A percentile compares a stretch with the other conserved stretches of the same genome.
Conservation (phyloP, 2,113 vertebrate species). For the Ageneiosus marmoratus region DNA sequence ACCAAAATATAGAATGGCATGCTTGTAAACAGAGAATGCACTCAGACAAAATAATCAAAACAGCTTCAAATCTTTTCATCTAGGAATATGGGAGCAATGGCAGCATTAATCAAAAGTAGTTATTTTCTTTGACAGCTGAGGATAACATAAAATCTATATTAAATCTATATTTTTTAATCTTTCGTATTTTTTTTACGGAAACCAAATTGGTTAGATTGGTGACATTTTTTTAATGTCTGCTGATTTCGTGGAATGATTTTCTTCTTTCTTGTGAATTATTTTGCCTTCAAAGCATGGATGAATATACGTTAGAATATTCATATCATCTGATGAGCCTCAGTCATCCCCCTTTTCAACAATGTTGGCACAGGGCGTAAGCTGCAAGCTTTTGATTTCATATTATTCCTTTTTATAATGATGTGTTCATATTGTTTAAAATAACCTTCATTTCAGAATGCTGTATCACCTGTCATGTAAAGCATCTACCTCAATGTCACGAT, state of each 20-base stretch:
- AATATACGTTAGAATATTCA: slow-evolving; percentile 39
- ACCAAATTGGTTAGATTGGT: slow-evolving; percentile 50
- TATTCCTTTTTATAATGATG: slow-evolving; percentile 34
- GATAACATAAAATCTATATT: slow-evolving; percentile 50
- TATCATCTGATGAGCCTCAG: slow-evolving; percentile 32
- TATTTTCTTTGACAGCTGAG: slow-evolving; percentile 50
- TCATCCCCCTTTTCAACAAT: not conserved
- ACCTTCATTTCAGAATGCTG: slow-evolving; percentile 67
- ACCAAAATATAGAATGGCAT: slow-evolving; percentile 66
- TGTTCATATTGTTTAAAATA: slow-evolving; percentile 46
- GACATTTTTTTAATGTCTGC: slow-evolving; percentile 61
- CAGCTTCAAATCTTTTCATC: slow-evolving; percentile 35
- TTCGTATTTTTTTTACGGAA: slow-evolving; percentile 65
- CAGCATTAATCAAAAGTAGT: slow-evolving; percentile 41
- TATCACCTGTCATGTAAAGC: slow-evolving; percentile 59
- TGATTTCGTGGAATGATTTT: slow-evolving; percentile 50
- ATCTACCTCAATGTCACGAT: slow-evolving; percentile 74
- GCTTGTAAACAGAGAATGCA: slow-evolving; percentile 60
- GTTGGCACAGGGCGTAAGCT: slow-evolving; percentile 33
- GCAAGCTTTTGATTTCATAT: slow-evolving; percentile 41
- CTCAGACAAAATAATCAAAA: slow-evolving; percentile 45
- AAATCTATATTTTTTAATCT: slow-evolving; percentile 70
- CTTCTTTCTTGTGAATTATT: slow-evolving; percentile 39
- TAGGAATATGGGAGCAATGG: slow-evolving; percentile 59
- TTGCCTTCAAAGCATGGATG: slow-evolving; percentile 49